phyloP scores from a whole-genome alignment of 1,140 invertebrate species.

The Trichonephila clavipes region DNA sequence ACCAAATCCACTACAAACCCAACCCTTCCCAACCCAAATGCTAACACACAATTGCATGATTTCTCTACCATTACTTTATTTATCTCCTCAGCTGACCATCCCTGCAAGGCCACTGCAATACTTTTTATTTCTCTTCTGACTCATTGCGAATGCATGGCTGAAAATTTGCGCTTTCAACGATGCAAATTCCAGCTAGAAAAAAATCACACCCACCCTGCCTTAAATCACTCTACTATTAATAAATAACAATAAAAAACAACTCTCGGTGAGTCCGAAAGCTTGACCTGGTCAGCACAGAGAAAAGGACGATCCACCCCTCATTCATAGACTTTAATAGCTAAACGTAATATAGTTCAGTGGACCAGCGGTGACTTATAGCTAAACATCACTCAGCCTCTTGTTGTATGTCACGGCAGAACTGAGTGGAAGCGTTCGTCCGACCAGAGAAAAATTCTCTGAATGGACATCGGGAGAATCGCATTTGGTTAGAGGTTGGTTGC shows the following conservation, averaged over 20 bases:
- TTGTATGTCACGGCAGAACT: background rate
- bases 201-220: background rate
- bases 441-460: conserved; percentile 16
- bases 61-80: background rate
- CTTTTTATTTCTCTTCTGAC: background rate
- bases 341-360: conserved; percentile 34
- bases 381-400: background rate
- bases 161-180: conserved; percentile 32
- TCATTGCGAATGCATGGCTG: background rate
- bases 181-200: conserved; percentile 31
- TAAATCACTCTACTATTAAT: conserved; percentile 35
- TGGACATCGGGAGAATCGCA: background rate
- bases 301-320: conserved; percentile 37
- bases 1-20: background rate
- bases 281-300: conserved; percentile 30
- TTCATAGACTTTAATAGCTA: conserved; percentile 9
- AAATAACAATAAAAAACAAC: conserved; percentile 8
- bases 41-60: background rate
- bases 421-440: background rate
- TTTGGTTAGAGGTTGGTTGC: background rate
- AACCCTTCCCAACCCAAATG: background rate
- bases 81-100: background rate
- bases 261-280: conserved; percentile 2
- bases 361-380: conserved; percentile 42
- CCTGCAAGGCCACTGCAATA: background rate